Conservation (phyloP, 2,113 vertebrate species). For the Mixornis gularis region DNA sequence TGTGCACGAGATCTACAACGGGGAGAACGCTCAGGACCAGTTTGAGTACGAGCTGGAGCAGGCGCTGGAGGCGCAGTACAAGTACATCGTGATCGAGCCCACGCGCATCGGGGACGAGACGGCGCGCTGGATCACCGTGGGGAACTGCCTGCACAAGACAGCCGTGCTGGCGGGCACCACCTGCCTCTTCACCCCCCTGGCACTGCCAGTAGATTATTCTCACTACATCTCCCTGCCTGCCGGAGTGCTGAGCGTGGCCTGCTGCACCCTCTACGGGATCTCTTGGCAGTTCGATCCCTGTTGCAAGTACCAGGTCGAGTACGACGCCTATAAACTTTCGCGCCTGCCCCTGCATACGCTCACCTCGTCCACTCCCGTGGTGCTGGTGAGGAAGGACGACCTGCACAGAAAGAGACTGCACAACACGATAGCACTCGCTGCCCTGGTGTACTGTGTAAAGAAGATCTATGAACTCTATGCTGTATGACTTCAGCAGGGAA, state of each 20-base stretch:
- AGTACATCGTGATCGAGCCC: conserved; percentile 97
- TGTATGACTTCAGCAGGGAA: conserved; percentile 79
- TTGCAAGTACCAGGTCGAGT: conserved; percentile 99
- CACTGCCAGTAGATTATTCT: conserved; percentile 86
- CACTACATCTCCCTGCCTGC: conserved; percentile 93
- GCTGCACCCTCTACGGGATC: conserved; percentile 93
- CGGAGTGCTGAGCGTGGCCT: conserved; percentile 91
- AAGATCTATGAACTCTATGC: conserved; percentile 97
- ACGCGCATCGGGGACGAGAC: conserved; percentile 97
- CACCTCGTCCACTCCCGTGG: conserved; percentile 95
- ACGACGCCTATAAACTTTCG: conserved; percentile 96
- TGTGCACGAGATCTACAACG: conserved; percentile 97
- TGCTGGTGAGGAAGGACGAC: conserved; percentile 97
- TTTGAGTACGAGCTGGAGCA: conserved; percentile 98
- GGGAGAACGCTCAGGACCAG: conserved; percentile 97
- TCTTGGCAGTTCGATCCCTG: conserved; percentile 99
- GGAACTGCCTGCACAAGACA: conserved; percentile 98
- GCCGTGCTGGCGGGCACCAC: conserved; percentile 89
- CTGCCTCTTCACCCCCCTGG: conserved; percentile 92
- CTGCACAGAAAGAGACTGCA: conserved; percentile 99
- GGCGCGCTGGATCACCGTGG: conserved; percentile 94
- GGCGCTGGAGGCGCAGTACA: conserved; percentile 96
- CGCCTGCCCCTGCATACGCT: conserved; percentile 97
- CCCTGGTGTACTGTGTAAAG: conserved; percentile 97
- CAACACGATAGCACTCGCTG: conserved; percentile 96